phyloP scores from a whole-genome alignment of 1,140 invertebrate species.

The Sipha flava region DNA sequence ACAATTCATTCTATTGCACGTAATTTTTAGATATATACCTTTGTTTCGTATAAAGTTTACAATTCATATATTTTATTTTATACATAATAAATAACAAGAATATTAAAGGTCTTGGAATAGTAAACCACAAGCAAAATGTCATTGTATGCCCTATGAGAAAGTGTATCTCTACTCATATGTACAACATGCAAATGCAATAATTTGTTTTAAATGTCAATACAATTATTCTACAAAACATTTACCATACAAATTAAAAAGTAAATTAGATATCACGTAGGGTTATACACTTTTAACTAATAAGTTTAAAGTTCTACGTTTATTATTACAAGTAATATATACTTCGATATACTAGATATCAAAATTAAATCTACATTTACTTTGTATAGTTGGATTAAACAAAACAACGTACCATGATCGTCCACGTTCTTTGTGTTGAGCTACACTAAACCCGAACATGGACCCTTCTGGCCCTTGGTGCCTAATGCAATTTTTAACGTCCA shows the following conservation, averaged over 20 bases:
- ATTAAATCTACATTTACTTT: too few species aligned
- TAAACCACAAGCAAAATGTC: conserved; percentile 12
- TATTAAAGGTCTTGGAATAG: neutral
- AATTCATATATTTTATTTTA: neutral
- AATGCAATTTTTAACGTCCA: conserved; percentile 46
- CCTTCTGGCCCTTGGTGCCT: conserved; percentile 43
- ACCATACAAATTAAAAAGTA: too few species aligned
- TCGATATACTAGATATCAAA: too few species aligned
- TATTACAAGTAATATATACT: too few species aligned
- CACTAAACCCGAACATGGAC: conserved; percentile 50
- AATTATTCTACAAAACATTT: neutral
- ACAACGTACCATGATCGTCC: conserved; percentile 46
- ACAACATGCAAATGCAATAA: neutral
- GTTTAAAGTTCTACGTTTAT: too few species aligned
- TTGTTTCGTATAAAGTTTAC: neutral
- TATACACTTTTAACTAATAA: too few species aligned
- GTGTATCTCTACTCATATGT: neutral
- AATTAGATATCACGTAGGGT: too few species aligned
- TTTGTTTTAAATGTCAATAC: neutral
- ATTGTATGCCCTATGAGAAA: conserved; percentile 1
- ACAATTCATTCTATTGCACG: too few species aligned
- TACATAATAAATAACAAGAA: too few species aligned
- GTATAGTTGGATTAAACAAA: too few species aligned
- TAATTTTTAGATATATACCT: too few species aligned
- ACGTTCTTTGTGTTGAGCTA: conserved; percentile 47